Base-by-base conservation (phyloP, 2,113 vertebrate genomes). In the Lepus americanus region DNA sequence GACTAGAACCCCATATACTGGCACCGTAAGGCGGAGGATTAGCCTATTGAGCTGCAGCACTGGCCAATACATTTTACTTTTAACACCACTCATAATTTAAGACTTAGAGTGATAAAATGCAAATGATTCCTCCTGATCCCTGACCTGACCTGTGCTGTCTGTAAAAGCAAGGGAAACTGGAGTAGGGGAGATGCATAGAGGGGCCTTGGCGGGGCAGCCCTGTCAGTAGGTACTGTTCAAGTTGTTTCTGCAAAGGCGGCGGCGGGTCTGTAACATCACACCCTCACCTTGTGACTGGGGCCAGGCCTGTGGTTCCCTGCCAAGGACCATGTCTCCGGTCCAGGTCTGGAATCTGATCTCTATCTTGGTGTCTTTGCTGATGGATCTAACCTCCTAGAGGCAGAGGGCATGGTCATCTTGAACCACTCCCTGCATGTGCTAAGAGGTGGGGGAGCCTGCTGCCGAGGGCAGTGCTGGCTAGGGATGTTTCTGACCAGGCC, bases 321-420 rank as follows among this genome's bases (percentile, higher is more conserved):
- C 90, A 39, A 74, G 61, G 39, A 73, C 51, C 9, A 69, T 16
- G 5, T 16, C 59, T 66, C n/a, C 39, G 9, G n/a, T 44, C n/a
- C 77, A 53, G 49, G 19, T 79, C 23, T 74, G 61, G 23, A 76
- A 44, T 63, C 74, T 78, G 63, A 74, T 89, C 17, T 59, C 70
- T 94, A 4, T 86, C 91, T 31, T 19, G 55, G 70, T 92, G 74
- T 31, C 25, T 89, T 79, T 74, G 69, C 73, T 89, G 86, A 83
- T 25, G 19, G 63, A 92, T 33, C 61, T 36, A 53, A 77, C 23
- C 5, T 31, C 39, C 23, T 83, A 0, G 8, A 19, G 23, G 74
- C 13, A 82, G 74, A 67, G 39, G 44, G 77, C 72, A 25, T 27
- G 88, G 44, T 51, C 51, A 31, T 93, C 16, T 31, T 53, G 20